Evolutionary conservation across 2,113 vertebrate genomes (phyloP).

Genomic region (Theristicus caerulescens): DNA sequence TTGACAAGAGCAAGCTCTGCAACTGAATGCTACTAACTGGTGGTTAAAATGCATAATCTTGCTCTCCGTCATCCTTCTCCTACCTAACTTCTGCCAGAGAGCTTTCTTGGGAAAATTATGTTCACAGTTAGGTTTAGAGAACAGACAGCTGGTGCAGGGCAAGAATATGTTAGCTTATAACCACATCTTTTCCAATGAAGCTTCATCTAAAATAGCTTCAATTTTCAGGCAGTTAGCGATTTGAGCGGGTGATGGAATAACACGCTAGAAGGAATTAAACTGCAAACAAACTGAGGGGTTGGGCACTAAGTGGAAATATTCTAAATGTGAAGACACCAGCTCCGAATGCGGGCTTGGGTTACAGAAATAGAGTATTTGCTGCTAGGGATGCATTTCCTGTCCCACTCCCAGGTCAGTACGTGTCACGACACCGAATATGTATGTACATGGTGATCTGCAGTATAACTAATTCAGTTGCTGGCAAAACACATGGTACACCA

Average conservation of each 20-base stretch:
- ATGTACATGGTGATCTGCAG: not conserved
- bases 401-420: not conserved
- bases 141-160: conserved; percentile 16
- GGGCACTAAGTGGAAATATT: not conserved
- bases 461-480: not conserved
- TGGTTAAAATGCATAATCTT: not conserved
- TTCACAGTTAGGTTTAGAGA: conserved; percentile 40
- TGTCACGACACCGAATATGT: not conserved
- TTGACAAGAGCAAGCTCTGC: not conserved
- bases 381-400: not conserved
- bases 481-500: not conserved
- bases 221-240: not conserved
- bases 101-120: conserved; percentile 47
- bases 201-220: conserved; percentile 33
- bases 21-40: not conserved
- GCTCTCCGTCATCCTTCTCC: not conserved
- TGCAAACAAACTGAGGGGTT: not conserved
- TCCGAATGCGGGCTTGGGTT: not conserved
- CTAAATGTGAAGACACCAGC: not conserved
- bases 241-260: not conserved
- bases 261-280: not conserved
- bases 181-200: not conserved
- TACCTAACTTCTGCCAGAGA: not conserved
- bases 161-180: conserved; percentile 17
- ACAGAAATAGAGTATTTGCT: conserved; percentile 32